phyloP scores from a whole-genome alignment of 2,888 invertebrate species.

The Andrena dorsata region DNA sequence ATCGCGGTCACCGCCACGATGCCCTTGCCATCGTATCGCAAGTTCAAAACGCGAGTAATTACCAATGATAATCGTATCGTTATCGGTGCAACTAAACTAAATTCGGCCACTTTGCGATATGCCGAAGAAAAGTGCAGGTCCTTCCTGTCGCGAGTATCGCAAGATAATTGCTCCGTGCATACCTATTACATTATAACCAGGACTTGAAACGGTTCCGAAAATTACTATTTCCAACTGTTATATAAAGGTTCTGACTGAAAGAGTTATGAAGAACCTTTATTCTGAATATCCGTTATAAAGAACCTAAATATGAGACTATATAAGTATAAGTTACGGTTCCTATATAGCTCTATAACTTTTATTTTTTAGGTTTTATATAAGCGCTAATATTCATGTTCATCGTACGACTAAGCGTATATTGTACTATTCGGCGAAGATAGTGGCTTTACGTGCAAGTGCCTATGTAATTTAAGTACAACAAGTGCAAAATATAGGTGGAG shows the following conservation, averaged over 20 bases:
- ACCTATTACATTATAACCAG: not conserved
- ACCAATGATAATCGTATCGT: not conserved
- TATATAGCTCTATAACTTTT: too few relatives aligned
- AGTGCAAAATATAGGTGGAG: conserved; percentile 70
- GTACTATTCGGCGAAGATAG: conserved; percentile 54
- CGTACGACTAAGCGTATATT: conserved; percentile 50
- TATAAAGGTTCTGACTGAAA: too few relatives aligned
- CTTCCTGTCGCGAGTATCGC: not conserved
- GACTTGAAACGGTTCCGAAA: too few relatives aligned
- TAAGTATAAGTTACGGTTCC: too few relatives aligned
- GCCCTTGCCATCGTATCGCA: not conserved
- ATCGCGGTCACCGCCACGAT: not conserved
- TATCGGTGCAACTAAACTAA: not conserved
- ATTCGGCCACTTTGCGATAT: not conserved
- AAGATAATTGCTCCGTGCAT: conserved; percentile 9
- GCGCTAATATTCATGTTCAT: conserved; percentile 14
- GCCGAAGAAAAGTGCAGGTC: not conserved
- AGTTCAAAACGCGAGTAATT: not conserved
- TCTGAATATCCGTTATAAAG: too few relatives aligned
- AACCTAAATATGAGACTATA: too few relatives aligned
- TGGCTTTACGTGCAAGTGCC: conserved; percentile 74
- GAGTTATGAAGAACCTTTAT: too few relatives aligned
- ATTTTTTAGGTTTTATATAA: too few relatives aligned
- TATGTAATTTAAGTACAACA: conserved; percentile 65
- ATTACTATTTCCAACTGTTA: too few relatives aligned